These are phyloP conservation scores for Sialia sialis DNA, from an alignment of 2,113 vertebrate genomes.

Conservation along the genomic window DNA sequence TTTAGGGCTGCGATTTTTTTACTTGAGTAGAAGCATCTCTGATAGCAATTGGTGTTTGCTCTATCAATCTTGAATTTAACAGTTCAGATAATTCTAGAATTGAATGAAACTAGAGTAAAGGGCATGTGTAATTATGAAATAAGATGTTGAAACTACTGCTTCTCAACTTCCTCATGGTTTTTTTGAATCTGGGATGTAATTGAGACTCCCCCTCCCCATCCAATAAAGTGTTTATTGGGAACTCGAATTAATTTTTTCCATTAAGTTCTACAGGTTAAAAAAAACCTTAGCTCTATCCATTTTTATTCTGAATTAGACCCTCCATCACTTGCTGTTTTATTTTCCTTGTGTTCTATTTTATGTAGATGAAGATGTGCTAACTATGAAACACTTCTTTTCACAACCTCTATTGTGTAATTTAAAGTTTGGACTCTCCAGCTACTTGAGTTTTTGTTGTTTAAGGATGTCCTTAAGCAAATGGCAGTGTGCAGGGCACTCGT, in stretches of 20 bases:
- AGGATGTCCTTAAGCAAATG: neutral
- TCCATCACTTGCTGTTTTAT: neutral
- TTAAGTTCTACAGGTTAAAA: fast-evolving
- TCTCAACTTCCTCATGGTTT: neutral
- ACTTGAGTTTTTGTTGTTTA: neutral
- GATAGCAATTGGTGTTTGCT: neutral
- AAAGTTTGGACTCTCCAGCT: neutral
- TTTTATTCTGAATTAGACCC: neutral
- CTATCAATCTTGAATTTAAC: neutral
- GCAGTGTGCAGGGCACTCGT: neutral
- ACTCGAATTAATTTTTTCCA: neutral
- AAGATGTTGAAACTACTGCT: neutral
- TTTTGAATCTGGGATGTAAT: neutral
- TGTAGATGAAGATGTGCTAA: neutral
- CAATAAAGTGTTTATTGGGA: neutral
- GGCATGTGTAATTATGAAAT: neutral
- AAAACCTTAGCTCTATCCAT: neutral
- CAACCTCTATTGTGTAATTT: neutral
- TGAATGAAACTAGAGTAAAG: neutral
- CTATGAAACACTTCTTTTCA: neutral
- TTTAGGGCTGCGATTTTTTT: neutral
- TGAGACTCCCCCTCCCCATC: fast-evolving
- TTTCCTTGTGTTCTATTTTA: neutral
- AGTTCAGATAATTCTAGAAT: neutral
- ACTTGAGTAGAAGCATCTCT: neutral